A percentile compares a stretch with the other conserved stretches of the same genome.
Conservation (phyloP, 2,888 invertebrate species). For the Sinodicranocentrus sp. region DNA sequence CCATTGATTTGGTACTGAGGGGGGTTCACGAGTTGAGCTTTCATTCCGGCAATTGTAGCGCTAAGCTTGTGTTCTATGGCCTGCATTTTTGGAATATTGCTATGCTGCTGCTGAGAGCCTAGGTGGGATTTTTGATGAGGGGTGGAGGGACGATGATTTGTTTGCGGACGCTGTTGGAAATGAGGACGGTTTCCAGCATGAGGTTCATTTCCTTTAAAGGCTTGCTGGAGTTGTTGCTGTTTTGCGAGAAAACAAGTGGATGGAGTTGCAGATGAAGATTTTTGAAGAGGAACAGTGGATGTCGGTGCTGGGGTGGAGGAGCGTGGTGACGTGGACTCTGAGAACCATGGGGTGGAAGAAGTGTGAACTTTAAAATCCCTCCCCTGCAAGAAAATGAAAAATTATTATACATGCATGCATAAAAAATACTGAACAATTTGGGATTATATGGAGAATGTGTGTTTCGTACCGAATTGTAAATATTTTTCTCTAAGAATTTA, state of each 20-base stretch:
- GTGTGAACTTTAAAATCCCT: slow-evolving; percentile 66
- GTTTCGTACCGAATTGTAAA: slow-evolving; percentile 69
- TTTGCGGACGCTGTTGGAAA: neutral
- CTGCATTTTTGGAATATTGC: slow-evolving; percentile 10
- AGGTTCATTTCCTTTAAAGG: neutral
- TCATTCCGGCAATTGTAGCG: slow-evolving; percentile 54
- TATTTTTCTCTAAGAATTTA: slow-evolving; percentile 68
- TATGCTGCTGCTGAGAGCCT: slow-evolving; percentile 2
- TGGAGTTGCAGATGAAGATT: slow-evolving; percentile 17
- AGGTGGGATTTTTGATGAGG: neutral
- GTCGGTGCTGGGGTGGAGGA: slow-evolving; percentile 35
- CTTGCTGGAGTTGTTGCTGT: slow-evolving; percentile 19
- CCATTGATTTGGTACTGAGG: slow-evolving; percentile 56
- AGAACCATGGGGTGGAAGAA: slow-evolving; percentile 53
- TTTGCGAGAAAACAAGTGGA: slow-evolving; percentile 21
- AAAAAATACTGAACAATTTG: neutral
- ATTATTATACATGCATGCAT: neutral
- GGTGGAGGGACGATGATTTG: neutral
- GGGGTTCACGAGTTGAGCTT: slow-evolving; percentile 40
- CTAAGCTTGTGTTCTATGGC: slow-evolving; percentile 41
- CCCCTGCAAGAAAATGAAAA: slow-evolving; percentile 52
- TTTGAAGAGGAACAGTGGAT: slow-evolving; percentile 51
- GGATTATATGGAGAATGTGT: neutral
- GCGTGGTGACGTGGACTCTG: slow-evolving; percentile 22
- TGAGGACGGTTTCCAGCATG: neutral